Conservation (phyloP, 2,888 invertebrate species). For the Argyresthia albistria region DNA sequence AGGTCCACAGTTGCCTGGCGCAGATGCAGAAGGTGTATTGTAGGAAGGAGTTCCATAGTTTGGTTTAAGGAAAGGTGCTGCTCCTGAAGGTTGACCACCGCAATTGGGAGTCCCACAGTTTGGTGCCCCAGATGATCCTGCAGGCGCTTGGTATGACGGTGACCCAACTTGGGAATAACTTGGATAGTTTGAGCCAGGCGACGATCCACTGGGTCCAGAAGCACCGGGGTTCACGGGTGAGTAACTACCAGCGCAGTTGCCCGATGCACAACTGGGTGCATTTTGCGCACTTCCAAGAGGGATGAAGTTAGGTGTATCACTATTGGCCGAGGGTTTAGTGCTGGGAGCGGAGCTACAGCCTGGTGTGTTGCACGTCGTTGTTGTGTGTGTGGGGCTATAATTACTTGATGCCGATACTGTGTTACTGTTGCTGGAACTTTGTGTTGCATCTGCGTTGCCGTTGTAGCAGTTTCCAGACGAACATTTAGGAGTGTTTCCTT, state of each 20-base stretch:
- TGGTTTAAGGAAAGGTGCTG: neutral
- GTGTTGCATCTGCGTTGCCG: neutral
- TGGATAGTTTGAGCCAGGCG: neutral
- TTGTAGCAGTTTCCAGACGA: conserved; percentile 14
- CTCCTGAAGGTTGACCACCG: conserved; percentile 4
- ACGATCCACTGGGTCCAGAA: neutral
- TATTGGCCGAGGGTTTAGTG: neutral
- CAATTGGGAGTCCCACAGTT: conserved; percentile 22
- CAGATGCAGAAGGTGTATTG: neutral
- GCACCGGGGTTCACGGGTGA: neutral
- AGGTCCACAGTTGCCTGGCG: conserved; percentile 1
- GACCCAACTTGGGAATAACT: conserved; percentile 8
- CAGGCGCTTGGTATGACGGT: conserved; percentile 2
- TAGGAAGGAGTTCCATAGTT: neutral
- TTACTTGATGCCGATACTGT: neutral
- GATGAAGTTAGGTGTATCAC: neutral
- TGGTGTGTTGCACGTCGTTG: neutral
- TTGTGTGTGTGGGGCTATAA: neutral
- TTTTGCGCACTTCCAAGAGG: neutral
- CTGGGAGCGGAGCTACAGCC: neutral
- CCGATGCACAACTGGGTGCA: neutral
- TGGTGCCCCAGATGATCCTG: conserved; percentile 6
- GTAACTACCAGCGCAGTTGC: conserved; percentile 1
- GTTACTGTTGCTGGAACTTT: neutral
- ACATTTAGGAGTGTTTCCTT: conserved; percentile 10